These are phyloP conservation scores for Lacerta agilis DNA, from an alignment of 2,797 vertebrate genomes.

Conservation along the genomic window DNA sequence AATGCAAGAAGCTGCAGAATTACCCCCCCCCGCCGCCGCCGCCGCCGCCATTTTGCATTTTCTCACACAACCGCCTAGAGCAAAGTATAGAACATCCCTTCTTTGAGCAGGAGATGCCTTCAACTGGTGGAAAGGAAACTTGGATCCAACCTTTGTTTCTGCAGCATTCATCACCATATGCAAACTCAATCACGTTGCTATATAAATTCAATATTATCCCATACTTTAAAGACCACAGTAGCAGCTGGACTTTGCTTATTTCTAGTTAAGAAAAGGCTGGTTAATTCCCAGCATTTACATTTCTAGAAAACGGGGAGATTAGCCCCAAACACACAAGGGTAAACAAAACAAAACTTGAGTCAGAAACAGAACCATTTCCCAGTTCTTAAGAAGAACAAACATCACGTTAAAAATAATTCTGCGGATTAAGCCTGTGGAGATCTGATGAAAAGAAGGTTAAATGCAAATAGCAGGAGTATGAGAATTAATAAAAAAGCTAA, in stretches of 20 bases:
- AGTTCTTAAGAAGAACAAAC: slow-evolving; percentile 30
- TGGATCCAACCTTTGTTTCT: not conserved
- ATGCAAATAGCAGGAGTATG: not conserved
- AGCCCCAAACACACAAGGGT: slow-evolving; percentile 29
- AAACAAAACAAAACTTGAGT: slow-evolving; percentile 39
- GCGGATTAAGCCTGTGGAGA: slow-evolving; percentile 29
- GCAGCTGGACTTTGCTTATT: slow-evolving; percentile 48
- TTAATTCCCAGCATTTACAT: slow-evolving; percentile 57
- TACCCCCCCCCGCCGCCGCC: too few species aligned
- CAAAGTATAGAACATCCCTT: not conserved
- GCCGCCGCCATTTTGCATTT: not conserved
- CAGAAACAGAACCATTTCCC: not conserved
- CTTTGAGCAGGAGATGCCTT: not conserved
- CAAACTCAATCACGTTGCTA: not conserved
- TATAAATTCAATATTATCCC: slow-evolving; percentile 5
- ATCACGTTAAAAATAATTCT: not conserved
- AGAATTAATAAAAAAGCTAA: slow-evolving; percentile 51
- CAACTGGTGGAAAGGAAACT: not conserved
- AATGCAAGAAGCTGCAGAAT: not conserved
- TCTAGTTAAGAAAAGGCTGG: slow-evolving; percentile 33
- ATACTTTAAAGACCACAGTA: slow-evolving; percentile 24
- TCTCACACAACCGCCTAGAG: not conserved
- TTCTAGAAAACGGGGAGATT: slow-evolving; percentile 55
- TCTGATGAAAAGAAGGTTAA: slow-evolving; percentile 55
- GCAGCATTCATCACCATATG: not conserved